A percentile compares a stretch with the other conserved stretches of the same genome.
phyloP scores from a whole-genome alignment of 64 coral and sea anemone species.

The Cladopsammia gracilis region DNA sequence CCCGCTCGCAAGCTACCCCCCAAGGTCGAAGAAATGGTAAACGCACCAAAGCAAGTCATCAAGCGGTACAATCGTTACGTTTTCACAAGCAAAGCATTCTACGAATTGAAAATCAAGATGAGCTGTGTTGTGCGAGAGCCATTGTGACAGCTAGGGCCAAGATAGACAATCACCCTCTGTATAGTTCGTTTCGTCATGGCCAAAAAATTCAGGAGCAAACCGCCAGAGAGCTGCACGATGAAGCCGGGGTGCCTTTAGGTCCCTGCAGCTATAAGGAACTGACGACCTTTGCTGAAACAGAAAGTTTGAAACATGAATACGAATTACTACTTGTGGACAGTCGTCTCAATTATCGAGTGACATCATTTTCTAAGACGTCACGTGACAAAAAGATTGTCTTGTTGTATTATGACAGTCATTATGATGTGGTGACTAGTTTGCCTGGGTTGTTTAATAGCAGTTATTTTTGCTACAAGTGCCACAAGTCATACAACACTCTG shows the following conservation, averaged over 20 bases:
- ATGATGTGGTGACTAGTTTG: too few relatives aligned
- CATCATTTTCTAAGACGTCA: too few relatives aligned
- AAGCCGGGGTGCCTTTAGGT: not conserved
- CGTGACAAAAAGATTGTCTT: too few relatives aligned
- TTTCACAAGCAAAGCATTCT: too few relatives aligned
- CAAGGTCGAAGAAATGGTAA: not conserved
- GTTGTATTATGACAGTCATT: too few relatives aligned
- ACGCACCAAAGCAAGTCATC: too few relatives aligned
- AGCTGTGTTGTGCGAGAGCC: slow-evolving; percentile 42
- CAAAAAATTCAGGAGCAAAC: not conserved
- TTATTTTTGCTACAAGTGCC: too few relatives aligned
- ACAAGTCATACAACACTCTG: too few relatives aligned
- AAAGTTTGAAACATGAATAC: not conserved
- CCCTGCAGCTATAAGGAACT: slow-evolving; percentile 2
- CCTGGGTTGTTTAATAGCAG: too few relatives aligned
- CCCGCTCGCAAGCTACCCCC: not conserved
- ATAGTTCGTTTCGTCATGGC: not conserved
- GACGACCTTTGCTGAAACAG: not conserved
- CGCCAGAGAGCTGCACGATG: not conserved
- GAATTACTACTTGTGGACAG: not conserved
- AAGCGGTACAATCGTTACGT: too few relatives aligned
- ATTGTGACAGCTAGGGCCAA: slow-evolving; percentile 31
- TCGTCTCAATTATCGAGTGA: too few relatives aligned
- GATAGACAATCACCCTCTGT: not conserved
- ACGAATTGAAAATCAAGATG: slow-evolving; percentile 11